Evolutionary conservation across 1,140 invertebrate species (phyloP).

Genomic region (Drosophila santomea): DNA sequence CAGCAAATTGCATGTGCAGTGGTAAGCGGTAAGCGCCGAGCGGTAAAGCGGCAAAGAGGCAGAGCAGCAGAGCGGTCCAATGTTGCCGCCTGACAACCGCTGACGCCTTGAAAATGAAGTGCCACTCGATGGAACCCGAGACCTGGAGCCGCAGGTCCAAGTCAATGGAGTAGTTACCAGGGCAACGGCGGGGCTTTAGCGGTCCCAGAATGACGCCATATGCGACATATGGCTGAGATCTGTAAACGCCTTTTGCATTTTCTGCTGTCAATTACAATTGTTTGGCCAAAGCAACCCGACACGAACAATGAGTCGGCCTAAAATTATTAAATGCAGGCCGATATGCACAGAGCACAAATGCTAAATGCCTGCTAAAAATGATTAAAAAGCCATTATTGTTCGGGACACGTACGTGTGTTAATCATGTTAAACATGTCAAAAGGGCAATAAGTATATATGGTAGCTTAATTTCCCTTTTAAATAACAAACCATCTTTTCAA

Average conservation of each 20-base stretch:
- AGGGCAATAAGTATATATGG: too few relatives aligned
- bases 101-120: slow-evolving; percentile 47
- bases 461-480: too few relatives aligned
- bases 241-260: slow-evolving; percentile 44
- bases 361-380: not conserved
- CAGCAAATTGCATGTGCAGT: slow-evolving; percentile 49
- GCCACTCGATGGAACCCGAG: slow-evolving; percentile 21
- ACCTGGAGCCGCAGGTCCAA: not conserved
- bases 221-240: slow-evolving; percentile 55
- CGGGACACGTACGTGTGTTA: too few relatives aligned
- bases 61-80: slow-evolving; percentile 16
- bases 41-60: slow-evolving; percentile 1
- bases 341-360: slow-evolving; percentile 5
- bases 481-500: too few relatives aligned
- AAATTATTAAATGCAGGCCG: slow-evolving; percentile 3
- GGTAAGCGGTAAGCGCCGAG: slow-evolving; percentile 3
- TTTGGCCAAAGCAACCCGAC: slow-evolving; percentile 25
- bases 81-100: slow-evolving; percentile 45
- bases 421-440: not conserved
- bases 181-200: not conserved
- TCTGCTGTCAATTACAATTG: slow-evolving; percentile 46
- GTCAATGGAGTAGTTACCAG: not conserved
- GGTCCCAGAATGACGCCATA: slow-evolving; percentile 45
- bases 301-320: slow-evolving; percentile 15
- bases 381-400: too few relatives aligned